A percentile compares a stretch with the other conserved stretches of the same genome.
These are phyloP conservation scores for Muscicapa striata DNA, from an alignment of 2,797 vertebrate genomes.

Conservation along the genomic window DNA sequence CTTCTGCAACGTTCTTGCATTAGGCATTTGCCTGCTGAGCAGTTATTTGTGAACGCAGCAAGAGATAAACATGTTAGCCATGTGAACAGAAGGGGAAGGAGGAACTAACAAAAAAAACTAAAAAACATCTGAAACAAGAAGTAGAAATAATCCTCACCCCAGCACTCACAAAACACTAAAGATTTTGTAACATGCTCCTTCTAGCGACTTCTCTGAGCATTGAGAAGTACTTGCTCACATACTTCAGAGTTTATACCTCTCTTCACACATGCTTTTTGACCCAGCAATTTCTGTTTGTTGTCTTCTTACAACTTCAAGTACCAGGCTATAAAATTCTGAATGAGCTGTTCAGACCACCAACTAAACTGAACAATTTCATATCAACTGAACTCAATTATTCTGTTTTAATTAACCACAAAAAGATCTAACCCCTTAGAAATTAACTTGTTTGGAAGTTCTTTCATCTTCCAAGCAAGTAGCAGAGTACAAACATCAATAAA, in stretches of 20 bases:
- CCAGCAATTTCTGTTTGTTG: neutral
- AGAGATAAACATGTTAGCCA: constrained; percentile 25
- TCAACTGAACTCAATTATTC: neutral
- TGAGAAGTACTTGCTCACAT: neutral
- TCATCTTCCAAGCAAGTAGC: constrained; percentile 1
- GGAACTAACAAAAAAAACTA: neutral
- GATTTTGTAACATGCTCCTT: neutral
- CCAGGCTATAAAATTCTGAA: neutral
- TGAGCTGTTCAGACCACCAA: neutral
- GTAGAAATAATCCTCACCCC: neutral
- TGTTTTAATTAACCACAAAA: neutral
- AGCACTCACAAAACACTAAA: neutral
- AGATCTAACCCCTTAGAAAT: neutral
- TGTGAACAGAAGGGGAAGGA: neutral
- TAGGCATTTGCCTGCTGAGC: constrained; percentile 27
- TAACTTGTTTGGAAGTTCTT: neutral
- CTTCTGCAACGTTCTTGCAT: constrained; percentile 29
- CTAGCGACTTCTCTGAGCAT: neutral
- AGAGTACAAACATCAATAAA: neutral
- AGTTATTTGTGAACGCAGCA: neutral
- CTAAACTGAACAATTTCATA: neutral
- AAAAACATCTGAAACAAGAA: neutral
- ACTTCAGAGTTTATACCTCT: neutral
- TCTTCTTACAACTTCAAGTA: neutral
- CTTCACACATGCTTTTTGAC: neutral